A percentile compares a stretch with the other conserved stretches of the same genome.
Evolutionary conservation across 2,113 vertebrate species (phyloP).

Genomic region (Tetrao urogallus): DNA sequence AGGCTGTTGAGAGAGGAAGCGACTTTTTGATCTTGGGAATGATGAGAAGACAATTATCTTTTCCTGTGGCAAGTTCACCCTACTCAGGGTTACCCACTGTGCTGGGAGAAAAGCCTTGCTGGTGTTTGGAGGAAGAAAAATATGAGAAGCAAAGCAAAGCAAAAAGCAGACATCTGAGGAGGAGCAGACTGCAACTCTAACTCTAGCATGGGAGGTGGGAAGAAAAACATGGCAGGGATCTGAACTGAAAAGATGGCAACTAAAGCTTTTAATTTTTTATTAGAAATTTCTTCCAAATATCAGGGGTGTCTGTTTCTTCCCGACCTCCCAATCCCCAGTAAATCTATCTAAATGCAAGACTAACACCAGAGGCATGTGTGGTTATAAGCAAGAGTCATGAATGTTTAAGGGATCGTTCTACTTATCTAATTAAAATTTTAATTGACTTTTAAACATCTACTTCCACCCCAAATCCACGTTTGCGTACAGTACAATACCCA

Average conservation of each 20-base stretch:
- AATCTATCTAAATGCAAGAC: neutral
- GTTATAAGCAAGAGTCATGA: neutral
- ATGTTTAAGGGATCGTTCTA: neutral
- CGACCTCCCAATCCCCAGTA: neutral
- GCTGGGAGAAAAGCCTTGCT: neutral
- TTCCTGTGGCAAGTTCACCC: neutral
- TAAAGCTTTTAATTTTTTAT: neutral
- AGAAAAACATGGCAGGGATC: neutral
- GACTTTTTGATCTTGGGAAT: neutral
- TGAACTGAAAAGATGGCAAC: neutral
- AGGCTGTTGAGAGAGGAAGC: neutral
- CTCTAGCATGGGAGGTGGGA: neutral
- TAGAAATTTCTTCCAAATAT: neutral
- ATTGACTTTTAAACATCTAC: neutral
- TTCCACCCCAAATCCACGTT: neutral
- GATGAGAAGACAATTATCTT: neutral
- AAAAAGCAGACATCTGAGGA: neutral
- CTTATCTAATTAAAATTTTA: neutral
- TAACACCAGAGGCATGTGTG: neutral
- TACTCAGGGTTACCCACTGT: neutral
- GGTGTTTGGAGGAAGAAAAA: neutral
- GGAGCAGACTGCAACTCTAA: neutral
- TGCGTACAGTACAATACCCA: neutral
- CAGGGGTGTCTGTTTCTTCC: neutral
- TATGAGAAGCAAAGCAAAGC: neutral